phyloP scores from a whole-genome alignment of 2,113 vertebrate genomes.

The Neopipo cinnamomea region DNA sequence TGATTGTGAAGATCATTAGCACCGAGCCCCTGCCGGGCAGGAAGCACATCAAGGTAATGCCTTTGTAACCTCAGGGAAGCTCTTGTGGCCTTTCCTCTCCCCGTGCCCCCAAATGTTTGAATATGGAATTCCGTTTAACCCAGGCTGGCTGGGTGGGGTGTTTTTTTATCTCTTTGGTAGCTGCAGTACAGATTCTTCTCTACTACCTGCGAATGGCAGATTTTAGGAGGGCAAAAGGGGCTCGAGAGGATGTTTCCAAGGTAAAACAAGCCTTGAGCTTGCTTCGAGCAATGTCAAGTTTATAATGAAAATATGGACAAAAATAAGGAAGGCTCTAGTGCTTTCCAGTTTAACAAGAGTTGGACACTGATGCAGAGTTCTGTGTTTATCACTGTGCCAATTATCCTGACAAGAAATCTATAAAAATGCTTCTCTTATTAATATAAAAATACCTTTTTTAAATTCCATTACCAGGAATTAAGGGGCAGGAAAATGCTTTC shows the following conservation, averaged over 20 bases:
- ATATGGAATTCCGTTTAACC: constrained; percentile 2
- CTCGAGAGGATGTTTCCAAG: not conserved
- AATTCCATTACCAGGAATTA: not conserved
- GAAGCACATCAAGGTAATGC: constrained; percentile 86
- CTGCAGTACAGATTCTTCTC: not conserved
- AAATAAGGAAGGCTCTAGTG: not conserved
- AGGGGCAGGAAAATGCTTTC: not conserved
- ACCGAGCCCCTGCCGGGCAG: constrained; percentile 84
- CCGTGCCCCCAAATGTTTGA: not conserved
- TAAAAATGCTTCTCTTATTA: not conserved
- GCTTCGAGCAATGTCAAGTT: not conserved
- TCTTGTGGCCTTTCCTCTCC: constrained; percentile 35
- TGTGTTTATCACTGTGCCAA: not conserved
- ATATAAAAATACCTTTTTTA: not conserved
- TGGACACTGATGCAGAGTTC: not conserved
- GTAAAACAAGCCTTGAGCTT: not conserved
- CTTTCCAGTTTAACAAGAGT: not conserved
- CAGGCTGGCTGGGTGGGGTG: not conserved
- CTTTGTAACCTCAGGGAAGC: constrained; percentile 39
- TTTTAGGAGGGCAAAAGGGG: not conserved
- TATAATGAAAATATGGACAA: not conserved
- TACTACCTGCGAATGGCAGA: not conserved
- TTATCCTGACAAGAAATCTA: not conserved
- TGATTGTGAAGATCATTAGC: constrained; percentile 91
- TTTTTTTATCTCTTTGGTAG: not conserved